phyloP scores from a whole-genome alignment of 2,888 invertebrate species.

The Yponomeuta malinellus region DNA sequence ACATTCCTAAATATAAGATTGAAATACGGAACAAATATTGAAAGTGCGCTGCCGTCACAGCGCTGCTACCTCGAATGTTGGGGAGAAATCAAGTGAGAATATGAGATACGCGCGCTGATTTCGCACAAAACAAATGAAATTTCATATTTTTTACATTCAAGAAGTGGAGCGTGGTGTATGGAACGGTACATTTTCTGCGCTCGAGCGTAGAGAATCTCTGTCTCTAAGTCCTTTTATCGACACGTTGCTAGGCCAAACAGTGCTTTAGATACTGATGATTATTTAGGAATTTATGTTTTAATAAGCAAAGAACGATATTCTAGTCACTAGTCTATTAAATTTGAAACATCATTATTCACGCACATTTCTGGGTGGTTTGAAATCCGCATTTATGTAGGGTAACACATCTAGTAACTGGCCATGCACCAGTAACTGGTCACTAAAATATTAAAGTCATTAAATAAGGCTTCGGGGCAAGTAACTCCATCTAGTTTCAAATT shows the following conservation, averaged over 20 bases:
- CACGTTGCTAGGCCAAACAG: background rate
- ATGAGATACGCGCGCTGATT: background rate
- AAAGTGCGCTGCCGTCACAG: background rate
- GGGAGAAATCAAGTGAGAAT: background rate
- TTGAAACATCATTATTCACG: too few species aligned
- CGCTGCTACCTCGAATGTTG: background rate
- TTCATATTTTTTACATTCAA: background rate
- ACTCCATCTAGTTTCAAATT: too few species aligned
- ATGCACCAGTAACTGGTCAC: too few species aligned
- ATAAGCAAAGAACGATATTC: too few species aligned
- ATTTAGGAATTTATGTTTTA: background rate
- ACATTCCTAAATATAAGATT: background rate
- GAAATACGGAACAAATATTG: background rate
- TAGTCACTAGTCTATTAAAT: too few species aligned
- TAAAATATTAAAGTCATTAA: too few species aligned
- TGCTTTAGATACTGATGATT: background rate
- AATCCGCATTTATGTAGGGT: too few species aligned
- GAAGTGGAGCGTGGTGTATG: background rate
- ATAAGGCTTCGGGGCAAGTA: too few species aligned
- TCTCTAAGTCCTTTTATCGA: background rate
- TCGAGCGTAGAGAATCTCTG: background rate
- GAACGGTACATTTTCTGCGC: background rate
- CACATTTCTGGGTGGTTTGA: too few species aligned
- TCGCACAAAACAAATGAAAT: background rate
- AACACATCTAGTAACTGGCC: too few species aligned